Percentiles rank a stretch among this genome's conserved stretches.
phyloP scores from a whole-genome alignment of 2,888 invertebrate genomes.

The Drosophila stalkeri region DNA sequence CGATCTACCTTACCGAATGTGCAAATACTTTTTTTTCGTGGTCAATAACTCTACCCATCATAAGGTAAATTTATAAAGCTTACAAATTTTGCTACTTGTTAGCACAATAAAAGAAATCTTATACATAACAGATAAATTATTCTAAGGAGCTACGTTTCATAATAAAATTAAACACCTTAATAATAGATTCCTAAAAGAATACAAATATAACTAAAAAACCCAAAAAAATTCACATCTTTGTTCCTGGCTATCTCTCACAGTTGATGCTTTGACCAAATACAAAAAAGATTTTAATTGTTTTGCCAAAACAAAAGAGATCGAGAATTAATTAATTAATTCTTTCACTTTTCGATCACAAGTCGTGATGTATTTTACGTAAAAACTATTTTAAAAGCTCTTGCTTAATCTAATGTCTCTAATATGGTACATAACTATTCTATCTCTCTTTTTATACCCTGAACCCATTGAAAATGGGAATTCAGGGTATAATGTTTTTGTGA shows the following conservation, averaged over 20 bases:
- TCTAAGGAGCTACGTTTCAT: background rate
- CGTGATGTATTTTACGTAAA: background rate
- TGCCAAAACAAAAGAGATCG: background rate
- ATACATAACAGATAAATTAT: background rate
- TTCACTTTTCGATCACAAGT: background rate
- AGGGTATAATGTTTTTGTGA: too few species aligned
- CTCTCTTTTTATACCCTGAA: too few species aligned
- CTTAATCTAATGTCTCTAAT: too few species aligned
- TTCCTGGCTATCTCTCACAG: background rate
- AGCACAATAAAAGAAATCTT: background rate
- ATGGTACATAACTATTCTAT: background rate
- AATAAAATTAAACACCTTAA: background rate
- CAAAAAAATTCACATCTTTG: background rate
- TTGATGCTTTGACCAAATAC: background rate
- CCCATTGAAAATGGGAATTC: too few species aligned
- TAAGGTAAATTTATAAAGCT: background rate
- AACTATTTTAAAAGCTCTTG: background rate
- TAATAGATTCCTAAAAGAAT: background rate
- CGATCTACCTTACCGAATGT: too few species aligned
- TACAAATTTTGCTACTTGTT: background rate
- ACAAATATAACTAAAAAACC: background rate
- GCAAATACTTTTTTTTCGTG: background rate
- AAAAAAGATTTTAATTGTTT: background rate
- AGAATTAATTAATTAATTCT: background rate
- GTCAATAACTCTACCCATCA: background rate